A percentile compares a stretch with the other conserved stretches of the same genome.
Conservation (phyloP, 2,888 invertebrate genomes). For the Drosophila histrio region DNA sequence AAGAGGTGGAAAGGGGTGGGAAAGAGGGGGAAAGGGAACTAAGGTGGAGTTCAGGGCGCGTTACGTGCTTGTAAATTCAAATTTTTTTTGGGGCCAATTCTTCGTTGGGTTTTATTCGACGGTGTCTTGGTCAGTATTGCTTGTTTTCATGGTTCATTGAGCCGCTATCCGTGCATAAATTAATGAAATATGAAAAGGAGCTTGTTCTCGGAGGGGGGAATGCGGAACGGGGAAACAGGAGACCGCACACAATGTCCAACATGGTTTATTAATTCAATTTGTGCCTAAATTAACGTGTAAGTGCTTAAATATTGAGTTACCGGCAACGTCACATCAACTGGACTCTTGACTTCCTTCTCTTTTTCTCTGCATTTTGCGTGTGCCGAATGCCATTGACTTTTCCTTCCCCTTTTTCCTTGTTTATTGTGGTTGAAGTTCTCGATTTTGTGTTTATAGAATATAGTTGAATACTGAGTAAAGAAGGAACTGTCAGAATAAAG, state of each 20-base stretch:
- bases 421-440: too few species aligned
- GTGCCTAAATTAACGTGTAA: conserved; percentile 84
- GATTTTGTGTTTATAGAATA: background rate
- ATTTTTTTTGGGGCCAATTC: conserved; percentile 44
- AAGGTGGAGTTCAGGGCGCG: conserved; percentile 38
- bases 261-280: conserved; percentile 85
- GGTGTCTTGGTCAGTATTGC: conserved; percentile 34
- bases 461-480: background rate
- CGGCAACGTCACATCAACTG: conserved; percentile 37
- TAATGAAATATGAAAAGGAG: conserved; percentile 82
- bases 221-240: conserved; percentile 35
- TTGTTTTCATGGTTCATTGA: conserved; percentile 75
- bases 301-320: conserved; percentile 82
- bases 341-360: conserved; percentile 9
- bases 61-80: conserved; percentile 82
- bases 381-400: conserved; percentile 54
- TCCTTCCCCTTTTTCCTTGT: conserved; percentile 28
- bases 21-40: background rate
- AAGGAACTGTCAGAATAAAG: too few species aligned
- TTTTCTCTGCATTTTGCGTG: conserved; percentile 48
- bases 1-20: conserved; percentile 3
- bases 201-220: conserved; percentile 36
- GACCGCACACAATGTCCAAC: conserved; percentile 84
- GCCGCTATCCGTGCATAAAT: conserved; percentile 81
- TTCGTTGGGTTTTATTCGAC: conserved; percentile 5